Conservation (phyloP, 2,113 vertebrate species). For the Neomonachus schauinslandi region DNA sequence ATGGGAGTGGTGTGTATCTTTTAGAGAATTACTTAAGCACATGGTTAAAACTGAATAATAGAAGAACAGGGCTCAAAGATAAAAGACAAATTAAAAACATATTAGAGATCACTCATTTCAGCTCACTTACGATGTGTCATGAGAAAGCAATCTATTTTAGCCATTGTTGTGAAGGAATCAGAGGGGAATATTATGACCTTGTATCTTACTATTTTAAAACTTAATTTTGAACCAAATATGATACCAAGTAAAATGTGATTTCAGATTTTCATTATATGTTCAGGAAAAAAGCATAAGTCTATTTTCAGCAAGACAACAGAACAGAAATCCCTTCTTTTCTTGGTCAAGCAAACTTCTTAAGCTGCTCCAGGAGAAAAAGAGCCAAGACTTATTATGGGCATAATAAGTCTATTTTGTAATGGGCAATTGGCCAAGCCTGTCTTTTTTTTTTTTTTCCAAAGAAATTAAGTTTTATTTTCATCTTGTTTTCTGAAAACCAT, state of each 20-base stretch:
- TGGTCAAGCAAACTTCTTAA: not conserved
- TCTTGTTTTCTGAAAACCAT: not conserved
- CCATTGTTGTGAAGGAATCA: not conserved
- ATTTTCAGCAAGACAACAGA: not conserved
- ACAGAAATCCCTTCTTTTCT: not conserved
- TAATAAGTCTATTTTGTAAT: not conserved
- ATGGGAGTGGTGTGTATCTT: not conserved
- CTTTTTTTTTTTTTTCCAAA: not conserved
- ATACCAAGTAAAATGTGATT: not conserved
- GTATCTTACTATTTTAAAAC: not conserved
- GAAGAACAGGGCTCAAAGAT: not conserved
- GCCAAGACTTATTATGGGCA: accelerated
- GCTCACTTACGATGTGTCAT: not conserved
- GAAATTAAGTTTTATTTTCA: not conserved
- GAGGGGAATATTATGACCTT: not conserved
- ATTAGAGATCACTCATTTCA: not conserved
- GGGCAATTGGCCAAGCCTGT: no score
- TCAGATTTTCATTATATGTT: not conserved
- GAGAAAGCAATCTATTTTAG: not conserved
- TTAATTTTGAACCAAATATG: not conserved
- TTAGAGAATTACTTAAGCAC: not conserved
- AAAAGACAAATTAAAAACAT: not conserved
- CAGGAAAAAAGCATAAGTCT: not conserved
- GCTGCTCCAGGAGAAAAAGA: not conserved
- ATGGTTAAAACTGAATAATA: not conserved